Conservation (phyloP, 2,888 invertebrate genomes). For the Nymphalis urticae region DNA sequence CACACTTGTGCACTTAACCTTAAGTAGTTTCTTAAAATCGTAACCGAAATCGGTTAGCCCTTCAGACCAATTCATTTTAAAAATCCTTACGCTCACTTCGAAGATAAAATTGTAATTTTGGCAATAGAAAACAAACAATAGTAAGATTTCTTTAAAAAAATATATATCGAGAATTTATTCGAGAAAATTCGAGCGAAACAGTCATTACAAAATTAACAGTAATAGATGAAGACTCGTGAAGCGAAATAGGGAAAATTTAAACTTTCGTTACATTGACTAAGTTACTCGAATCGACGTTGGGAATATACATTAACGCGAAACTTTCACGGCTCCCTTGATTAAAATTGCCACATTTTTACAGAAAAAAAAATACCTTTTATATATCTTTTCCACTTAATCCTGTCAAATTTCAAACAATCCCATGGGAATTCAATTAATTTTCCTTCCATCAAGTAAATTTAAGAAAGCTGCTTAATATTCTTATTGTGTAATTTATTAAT, state of each 20-base stretch:
- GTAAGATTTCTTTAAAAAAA: no score
- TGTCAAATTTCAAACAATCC: not conserved
- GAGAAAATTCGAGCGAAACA: not conserved
- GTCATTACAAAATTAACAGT: slow-evolving; percentile 5
- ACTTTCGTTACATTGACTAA: slow-evolving; percentile 36
- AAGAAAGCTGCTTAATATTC: not conserved
- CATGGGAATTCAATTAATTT: slow-evolving; percentile 6
- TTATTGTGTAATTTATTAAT: not conserved
- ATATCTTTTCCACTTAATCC: not conserved
- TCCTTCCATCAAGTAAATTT: slow-evolving; percentile 1
- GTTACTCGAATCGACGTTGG: slow-evolving; percentile 32
- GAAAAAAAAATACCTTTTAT: no score
- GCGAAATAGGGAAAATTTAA: slow-evolving; percentile 34
- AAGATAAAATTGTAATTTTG: no score
- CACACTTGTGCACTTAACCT: no score
- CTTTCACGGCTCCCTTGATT: slow-evolving; percentile 38
- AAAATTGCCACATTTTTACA: slow-evolving; percentile 32
- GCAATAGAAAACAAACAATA: not conserved
- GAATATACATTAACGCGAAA: slow-evolving; percentile 42
- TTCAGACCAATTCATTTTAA: no score
- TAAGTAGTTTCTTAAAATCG: no score
- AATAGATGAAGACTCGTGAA: slow-evolving; percentile 16
- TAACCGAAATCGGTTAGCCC: no score
- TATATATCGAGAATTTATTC: not conserved
- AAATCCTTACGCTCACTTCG: no score